Base-by-base conservation (phyloP, 2,797 vertebrate species). In the Scyliorhinus canicula region DNA sequence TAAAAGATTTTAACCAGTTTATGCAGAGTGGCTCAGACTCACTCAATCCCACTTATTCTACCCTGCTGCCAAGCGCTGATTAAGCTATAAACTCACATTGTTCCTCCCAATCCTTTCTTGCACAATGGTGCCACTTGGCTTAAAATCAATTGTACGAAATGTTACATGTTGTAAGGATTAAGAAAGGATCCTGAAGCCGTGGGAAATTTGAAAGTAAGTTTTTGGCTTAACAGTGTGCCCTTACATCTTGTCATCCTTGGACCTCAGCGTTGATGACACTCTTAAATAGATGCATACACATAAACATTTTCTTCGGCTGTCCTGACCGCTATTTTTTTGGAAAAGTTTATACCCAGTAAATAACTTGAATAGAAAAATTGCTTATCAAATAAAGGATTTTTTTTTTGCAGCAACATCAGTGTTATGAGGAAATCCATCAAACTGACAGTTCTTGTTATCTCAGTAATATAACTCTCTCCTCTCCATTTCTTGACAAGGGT, bases 361-460 rank as follows among this genome's bases (percentile, higher is more conserved):
- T 90, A 60, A 90, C 31, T 16, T 90, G 52, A 90, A 60, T 14
- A 57, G 52, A 57, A 60, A 55, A 60, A 90, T 60, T 57, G 86
- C 86, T 55, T 35, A 31, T 90, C 55, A 35, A 14, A 57, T 90
- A 31, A 90, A 90, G 86, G 52, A 90, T 55, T 16, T n/a, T 82
- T 77, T 79, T 86, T 47, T 47, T 19, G 84, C 50, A n/a, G 86
- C 86, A 60, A 55, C 55, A 90, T 57, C 86, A 60, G 55, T 21
- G 31, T 60, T 90, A 90, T 90, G 57, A 57, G 55, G 31, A 31
- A 60, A 90, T 90, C 86, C 86, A 90, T 90, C 55, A 90, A 14
- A 19, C 52, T 90, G 86, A 90, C 86, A 57, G 31, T 60, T 60
- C 52, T n/a, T 90, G 52, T 57, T 90, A 57, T n/a, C 31, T 90